phyloP scores from a whole-genome alignment of 2,888 invertebrate species.

The Silvanus unidentatus region DNA sequence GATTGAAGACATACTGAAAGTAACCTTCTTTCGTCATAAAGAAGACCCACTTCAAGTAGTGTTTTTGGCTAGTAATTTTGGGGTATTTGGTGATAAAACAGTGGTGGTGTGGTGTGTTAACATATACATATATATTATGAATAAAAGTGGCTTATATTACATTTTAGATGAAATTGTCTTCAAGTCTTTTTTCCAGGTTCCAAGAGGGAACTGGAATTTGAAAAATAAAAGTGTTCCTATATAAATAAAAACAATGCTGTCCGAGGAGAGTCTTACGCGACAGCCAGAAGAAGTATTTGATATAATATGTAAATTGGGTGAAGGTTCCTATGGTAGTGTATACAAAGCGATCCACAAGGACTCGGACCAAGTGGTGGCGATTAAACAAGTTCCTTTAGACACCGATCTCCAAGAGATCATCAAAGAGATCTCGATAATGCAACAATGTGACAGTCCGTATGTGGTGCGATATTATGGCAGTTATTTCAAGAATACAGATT shows the following conservation, averaged over 20 bases:
- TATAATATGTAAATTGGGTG: conserved; percentile 97
- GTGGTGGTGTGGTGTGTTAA: too few relatives aligned
- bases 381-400: conserved; percentile 98
- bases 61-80: too few relatives aligned
- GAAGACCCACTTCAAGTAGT: too few relatives aligned
- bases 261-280: conserved; percentile 92
- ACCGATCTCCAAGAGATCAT: conserved; percentile 99
- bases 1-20: too few relatives aligned
- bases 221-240: too few relatives aligned
- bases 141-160: background rate
- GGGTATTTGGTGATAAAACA: too few relatives aligned
- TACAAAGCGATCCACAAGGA: conserved; percentile 98
- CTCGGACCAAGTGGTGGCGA: conserved; percentile 91
- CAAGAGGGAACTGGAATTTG: too few relatives aligned
- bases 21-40: too few relatives aligned
- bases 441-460: conserved; percentile 98
- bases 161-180: conserved; percentile 17
- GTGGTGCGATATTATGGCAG: conserved; percentile 99
- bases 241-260: conserved; percentile 67
- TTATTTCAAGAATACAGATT: conserved; percentile 97
- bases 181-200: conserved; percentile 24
- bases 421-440: conserved; percentile 99
- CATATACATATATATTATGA: conserved; percentile 1
- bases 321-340: conserved; percentile 96
- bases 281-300: conserved; percentile 99